Percentiles rank a stretch among this genome's conserved stretches.
Evolutionary conservation across 2,888 invertebrate species (phyloP).

Genomic region (Gymnocheta viridis): DNA sequence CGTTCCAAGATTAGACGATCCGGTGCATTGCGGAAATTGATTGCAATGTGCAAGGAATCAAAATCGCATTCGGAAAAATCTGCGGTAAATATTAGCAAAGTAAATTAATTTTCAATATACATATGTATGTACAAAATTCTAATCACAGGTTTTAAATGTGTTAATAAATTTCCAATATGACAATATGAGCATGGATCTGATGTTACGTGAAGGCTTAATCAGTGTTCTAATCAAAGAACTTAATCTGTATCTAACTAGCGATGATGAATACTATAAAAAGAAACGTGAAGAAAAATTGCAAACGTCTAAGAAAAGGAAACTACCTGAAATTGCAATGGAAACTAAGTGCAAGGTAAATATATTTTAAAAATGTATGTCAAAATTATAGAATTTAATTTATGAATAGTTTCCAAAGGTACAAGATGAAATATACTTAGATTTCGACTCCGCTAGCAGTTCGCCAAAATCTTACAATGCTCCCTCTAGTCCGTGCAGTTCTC

Average conservation of each 20-base stretch:
- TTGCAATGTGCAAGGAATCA: slow-evolving; percentile 78
- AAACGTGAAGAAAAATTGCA: slow-evolving; percentile 78
- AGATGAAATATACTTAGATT: slow-evolving; percentile 75
- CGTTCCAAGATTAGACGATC: slow-evolving; percentile 81
- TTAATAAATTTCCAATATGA: slow-evolving; percentile 83
- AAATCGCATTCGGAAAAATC: slow-evolving; percentile 78
- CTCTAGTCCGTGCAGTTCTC: slow-evolving; percentile 80
- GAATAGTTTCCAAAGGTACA: slow-evolving; percentile 76
- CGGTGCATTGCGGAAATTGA: slow-evolving; percentile 79
- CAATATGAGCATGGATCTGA: slow-evolving; percentile 82
- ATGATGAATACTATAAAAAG: slow-evolving; percentile 79
- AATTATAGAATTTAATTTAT: slow-evolving; percentile 23
- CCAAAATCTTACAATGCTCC: slow-evolving; percentile 77
- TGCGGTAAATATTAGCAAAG: slow-evolving; percentile 72
- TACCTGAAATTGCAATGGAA: slow-evolving; percentile 72
- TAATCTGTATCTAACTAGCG: slow-evolving; percentile 78
- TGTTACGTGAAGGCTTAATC: slow-evolving; percentile 84
- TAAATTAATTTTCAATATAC: background rate
- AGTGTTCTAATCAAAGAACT: slow-evolving; percentile 83
- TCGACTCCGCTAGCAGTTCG: slow-evolving; percentile 80
- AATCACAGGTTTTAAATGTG: slow-evolving; percentile 78
- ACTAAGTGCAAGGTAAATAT: slow-evolving; percentile 75
- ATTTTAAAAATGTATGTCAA: background rate
- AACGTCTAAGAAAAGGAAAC: slow-evolving; percentile 77
- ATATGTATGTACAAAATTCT: background rate